Conservation (phyloP, 1,140 invertebrate genomes). For the Cotesia chilonis region DNA sequence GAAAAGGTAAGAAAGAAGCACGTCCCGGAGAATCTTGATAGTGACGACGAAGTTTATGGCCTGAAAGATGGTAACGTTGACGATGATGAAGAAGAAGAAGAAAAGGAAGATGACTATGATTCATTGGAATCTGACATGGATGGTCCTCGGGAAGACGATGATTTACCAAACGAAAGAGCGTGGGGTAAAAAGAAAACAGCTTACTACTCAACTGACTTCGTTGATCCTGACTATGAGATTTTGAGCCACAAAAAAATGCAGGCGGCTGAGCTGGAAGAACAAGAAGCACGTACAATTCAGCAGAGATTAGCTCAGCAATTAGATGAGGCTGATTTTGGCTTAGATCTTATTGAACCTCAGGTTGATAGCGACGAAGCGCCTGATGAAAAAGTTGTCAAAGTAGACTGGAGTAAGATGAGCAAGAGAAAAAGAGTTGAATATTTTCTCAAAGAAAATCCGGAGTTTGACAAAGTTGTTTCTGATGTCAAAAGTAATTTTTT, state of each 20-base stretch:
- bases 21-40: constrained; percentile 66
- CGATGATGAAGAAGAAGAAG: constrained; percentile 62
- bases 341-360: constrained; percentile 70
- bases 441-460: constrained; percentile 84
- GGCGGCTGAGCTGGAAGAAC: constrained; percentile 82
- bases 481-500: constrained; percentile 77
- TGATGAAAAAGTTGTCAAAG: constrained; percentile 70
- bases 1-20: constrained; percentile 69
- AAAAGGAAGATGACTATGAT: constrained; percentile 63
- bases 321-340: constrained; percentile 81
- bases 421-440: constrained; percentile 79
- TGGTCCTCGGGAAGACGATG: constrained; percentile 71
- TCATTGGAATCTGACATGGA: constrained; percentile 70
- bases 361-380: constrained; percentile 51
- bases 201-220: constrained; percentile 88
- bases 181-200: constrained; percentile 84
- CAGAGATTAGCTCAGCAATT: constrained; percentile 79
- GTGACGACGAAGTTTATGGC: constrained; percentile 73
- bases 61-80: constrained; percentile 60
- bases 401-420: constrained; percentile 78
- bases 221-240: constrained; percentile 84
- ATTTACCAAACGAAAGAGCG: constrained; percentile 79
- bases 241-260: constrained; percentile 73
- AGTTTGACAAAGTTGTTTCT: constrained; percentile 77
- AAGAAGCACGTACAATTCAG: constrained; percentile 85